Evolutionary conservation across 2,797 vertebrate species (phyloP).

Genomic region (Semaprochilodus insignis): DNA sequence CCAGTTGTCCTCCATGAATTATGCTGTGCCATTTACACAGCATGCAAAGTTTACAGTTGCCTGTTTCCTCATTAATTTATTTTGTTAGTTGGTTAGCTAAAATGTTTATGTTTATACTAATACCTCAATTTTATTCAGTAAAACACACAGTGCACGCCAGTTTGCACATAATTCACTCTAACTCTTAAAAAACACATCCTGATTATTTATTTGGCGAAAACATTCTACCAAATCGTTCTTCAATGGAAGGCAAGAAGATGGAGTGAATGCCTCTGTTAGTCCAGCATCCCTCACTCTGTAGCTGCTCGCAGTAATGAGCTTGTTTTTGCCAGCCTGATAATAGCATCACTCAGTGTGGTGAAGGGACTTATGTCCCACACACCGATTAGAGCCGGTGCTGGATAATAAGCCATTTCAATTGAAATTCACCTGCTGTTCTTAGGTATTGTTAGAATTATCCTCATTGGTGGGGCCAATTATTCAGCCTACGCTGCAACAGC

Average conservation of each 20-base stretch:
- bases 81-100: neutral
- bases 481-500: conserved; percentile 19
- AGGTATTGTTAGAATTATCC: conserved; percentile 28
- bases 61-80: neutral
- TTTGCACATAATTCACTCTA: neutral
- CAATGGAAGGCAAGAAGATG: conserved; percentile 8
- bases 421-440: conserved; percentile 16
- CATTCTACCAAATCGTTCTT: neutral
- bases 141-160: neutral
- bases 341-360: conserved; percentile 15
- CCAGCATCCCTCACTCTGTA: conserved; percentile 21
- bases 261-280: conserved; percentile 22
- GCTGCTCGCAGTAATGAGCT: conserved; percentile 49
- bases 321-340: conserved; percentile 27
- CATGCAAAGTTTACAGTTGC: neutral
- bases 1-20: neutral
- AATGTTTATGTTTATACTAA: neutral
- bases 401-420: conserved; percentile 27
- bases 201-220: neutral
- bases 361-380: conserved; percentile 18
- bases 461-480: conserved; percentile 6
- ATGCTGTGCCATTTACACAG: neutral
- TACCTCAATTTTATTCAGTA: too few species aligned
- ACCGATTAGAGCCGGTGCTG: conserved; percentile 11
- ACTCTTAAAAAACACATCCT: neutral